phyloP scores from a whole-genome alignment of 2,888 invertebrate genomes.

The Dicranocentrus wangi region DNA sequence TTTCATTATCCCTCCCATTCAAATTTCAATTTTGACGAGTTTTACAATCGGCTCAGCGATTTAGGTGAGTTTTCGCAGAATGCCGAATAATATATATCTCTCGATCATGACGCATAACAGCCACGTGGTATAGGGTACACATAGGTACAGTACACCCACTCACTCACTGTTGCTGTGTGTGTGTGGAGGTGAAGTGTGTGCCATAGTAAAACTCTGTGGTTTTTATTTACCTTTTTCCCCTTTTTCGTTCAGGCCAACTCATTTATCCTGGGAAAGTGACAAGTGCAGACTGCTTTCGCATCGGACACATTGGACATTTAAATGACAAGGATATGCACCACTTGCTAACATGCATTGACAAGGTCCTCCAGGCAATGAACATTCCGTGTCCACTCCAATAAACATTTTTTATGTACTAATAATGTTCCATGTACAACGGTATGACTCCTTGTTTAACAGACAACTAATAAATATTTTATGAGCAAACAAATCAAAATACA shows the following conservation, averaged over 20 bases:
- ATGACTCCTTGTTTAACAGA: no score
- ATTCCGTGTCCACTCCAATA: conserved; percentile 73
- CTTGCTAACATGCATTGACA: conserved; percentile 74
- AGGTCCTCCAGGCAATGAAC: conserved; percentile 75
- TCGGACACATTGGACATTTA: conserved; percentile 76
- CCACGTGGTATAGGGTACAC: no score
- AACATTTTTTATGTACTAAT: neutral
- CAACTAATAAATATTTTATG: no score
- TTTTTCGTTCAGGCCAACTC: conserved; percentile 74
- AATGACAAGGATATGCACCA: conserved; percentile 75
- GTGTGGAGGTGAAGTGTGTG: no score
- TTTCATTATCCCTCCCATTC: conserved; percentile 75
- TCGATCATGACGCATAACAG: no score
- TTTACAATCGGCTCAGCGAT: conserved; percentile 75
- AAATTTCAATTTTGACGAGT: conserved; percentile 75
- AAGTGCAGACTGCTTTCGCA: conserved; percentile 76
- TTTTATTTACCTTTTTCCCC: neutral
- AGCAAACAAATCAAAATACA: no score
- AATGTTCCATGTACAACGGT: neutral
- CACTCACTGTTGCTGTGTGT: no score
- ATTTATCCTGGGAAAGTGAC: conserved; percentile 77
- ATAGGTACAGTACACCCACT: no score
- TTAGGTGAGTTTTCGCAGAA: conserved; percentile 73
- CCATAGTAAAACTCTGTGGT: no score
- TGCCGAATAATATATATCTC: conserved; percentile 11